Evolutionary conservation across 2,888 invertebrate genomes (phyloP).

Genomic region (Gymnoscelis rufifasciata): DNA sequence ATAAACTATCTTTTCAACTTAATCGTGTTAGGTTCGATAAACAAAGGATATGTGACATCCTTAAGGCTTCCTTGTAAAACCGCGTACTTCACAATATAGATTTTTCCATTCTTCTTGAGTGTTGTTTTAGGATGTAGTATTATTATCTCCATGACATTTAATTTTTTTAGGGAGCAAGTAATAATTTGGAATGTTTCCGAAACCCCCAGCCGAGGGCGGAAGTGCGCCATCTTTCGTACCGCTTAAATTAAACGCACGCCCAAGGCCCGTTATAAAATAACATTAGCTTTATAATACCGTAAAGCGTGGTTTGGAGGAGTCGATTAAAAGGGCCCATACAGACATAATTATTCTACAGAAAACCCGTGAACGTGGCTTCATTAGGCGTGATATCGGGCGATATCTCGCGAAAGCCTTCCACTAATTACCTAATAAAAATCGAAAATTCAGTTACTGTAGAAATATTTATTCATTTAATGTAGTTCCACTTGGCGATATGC

Average conservation of each 20-base stretch:
- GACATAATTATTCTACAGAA: constrained; percentile 53
- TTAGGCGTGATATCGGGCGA: constrained; percentile 32
- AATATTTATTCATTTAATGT: constrained; percentile 5
- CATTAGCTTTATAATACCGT: constrained; percentile 52
- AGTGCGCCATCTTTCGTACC: constrained; percentile 29
- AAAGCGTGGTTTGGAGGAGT: constrained; percentile 47
- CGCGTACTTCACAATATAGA: too few species aligned
- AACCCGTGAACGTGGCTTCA: constrained; percentile 35
- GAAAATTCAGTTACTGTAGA: too few species aligned
- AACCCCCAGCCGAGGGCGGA: constrained; percentile 11
- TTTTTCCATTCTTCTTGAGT: too few species aligned
- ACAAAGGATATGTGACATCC: too few species aligned
- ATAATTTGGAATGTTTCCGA: constrained; percentile 16
- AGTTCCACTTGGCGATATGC: too few species aligned
- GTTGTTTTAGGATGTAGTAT: not conserved
- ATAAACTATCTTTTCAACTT: too few species aligned
- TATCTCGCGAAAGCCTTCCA: constrained; percentile 16
- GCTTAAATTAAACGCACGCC: constrained; percentile 53
- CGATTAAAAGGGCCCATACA: constrained; percentile 57
- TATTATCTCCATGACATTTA: not conserved
- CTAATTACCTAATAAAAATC: constrained; percentile 18
- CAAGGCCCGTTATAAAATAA: constrained; percentile 52
- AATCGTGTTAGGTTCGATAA: too few species aligned
- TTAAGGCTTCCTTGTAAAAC: too few species aligned
- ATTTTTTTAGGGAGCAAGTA: constrained; percentile 7